Evolutionary conservation across 2,113 vertebrate genomes (phyloP), one percentile per base, ranked within the genome.

Genomic region (Thryonomys swinderianus): DNA sequence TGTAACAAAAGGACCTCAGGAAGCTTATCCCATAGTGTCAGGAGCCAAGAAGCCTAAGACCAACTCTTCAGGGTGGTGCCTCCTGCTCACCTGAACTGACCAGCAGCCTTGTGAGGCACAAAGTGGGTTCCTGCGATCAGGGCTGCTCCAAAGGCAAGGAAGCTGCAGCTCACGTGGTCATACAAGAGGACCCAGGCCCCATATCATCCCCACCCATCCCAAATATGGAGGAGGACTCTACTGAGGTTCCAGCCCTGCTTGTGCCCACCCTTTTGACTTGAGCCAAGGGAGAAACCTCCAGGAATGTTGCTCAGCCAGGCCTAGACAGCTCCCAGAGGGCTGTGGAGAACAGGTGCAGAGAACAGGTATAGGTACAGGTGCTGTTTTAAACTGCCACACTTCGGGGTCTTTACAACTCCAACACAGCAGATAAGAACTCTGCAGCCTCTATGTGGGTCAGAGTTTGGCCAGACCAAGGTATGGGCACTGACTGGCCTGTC

Each of bases 401-500:
- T 37, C 2, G 2, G 14, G 14, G 18, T 3, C 32, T 30, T 23
- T 86, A 5, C 20, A 3, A 1, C 8, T 7, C 2, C 8, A 10
- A 3, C 45, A 14, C 11, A 34, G 23, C 3, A 7, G 27, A 34
- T 30, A 30, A 61, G 64, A 18, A 1, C 66, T 30, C 30, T 20
- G 3, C 53, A 25, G 30, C 17, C 17, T 2, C 32, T 32, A 0
- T 57, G 45, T 4, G 34, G 34, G 53, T 9, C 7, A n/a, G 4
- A n/a, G 14, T n/a, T 73, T 51, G 66, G 34, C 16, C 21, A 25
- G 69, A 13, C 27, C 2, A 7, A 7, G 25, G 17, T 42, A 20
- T 1, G 5, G 14, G 5, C n/a, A 37, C 9, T 34, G 8, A 23
- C 55, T 32, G 8, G 3, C 2, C 30, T 27, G 30, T 9, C 2